phyloP scores from a whole-genome alignment of 2,797 vertebrate species.

The Tapirus indicus region DNA sequence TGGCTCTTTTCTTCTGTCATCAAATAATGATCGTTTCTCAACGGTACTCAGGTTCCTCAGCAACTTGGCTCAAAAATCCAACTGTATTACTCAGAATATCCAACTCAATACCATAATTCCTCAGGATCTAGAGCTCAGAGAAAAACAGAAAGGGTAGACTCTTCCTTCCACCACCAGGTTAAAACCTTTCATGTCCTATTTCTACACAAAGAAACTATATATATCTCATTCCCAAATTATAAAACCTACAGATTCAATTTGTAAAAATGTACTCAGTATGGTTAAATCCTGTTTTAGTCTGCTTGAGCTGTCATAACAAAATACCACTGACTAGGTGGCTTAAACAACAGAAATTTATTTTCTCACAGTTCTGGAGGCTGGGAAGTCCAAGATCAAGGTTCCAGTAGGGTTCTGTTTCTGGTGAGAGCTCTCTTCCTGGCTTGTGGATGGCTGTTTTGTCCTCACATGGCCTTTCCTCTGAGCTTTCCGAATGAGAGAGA shows the following conservation, averaged over 20 bases:
- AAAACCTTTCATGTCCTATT: conserved; percentile 45
- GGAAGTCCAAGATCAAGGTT: conserved; percentile 21
- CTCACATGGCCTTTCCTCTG: background rate
- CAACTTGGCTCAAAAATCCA: conserved; percentile 45
- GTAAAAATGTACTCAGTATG: background rate
- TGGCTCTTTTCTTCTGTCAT: conserved; percentile 52
- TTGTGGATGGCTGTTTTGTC: background rate
- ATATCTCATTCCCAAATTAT: conserved; percentile 36
- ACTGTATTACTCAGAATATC: conserved; percentile 25
- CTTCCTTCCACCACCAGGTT: conserved; percentile 30
- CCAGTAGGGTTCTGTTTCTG: background rate
- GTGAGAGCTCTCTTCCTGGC: background rate
- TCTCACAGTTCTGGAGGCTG: conserved; percentile 18
- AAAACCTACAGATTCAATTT: conserved; percentile 10
- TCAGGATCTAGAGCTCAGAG: conserved; percentile 22
- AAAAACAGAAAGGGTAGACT: conserved; percentile 10
- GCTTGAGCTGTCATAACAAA: background rate
- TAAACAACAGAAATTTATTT: conserved; percentile 48
- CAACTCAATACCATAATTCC: conserved; percentile 6
- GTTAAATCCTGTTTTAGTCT: conserved; percentile 38
- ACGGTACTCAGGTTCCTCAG: background rate
- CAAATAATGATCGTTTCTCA: conserved; percentile 49
- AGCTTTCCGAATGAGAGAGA: background rate
- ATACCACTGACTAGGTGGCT: background rate
- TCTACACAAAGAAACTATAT: conserved; percentile 38